Conservation (phyloP, 2,888 invertebrate genomes). For the Epinotia nisella region DNA sequence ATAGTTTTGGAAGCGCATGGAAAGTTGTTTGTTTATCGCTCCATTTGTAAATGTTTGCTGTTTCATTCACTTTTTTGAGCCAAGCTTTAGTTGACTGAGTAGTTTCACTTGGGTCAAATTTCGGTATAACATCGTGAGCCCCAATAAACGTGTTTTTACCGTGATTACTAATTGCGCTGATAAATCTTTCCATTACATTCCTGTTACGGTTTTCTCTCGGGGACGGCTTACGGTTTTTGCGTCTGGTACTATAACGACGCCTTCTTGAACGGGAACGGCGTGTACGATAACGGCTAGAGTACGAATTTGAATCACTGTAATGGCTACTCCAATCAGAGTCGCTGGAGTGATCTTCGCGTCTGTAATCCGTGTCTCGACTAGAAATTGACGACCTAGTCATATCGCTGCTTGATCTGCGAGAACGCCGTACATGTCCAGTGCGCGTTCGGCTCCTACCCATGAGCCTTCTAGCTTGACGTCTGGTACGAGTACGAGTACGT, state of each 20-base stretch:
- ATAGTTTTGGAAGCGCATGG: conserved; percentile 16
- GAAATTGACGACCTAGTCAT: background rate
- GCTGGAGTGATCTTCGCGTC: no score
- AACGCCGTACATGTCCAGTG: background rate
- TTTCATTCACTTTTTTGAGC: conserved; percentile 18
- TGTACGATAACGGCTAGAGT: background rate
- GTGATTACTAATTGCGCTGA: conserved; percentile 1
- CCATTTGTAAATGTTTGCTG: conserved; percentile 16
- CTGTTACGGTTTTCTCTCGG: background rate
- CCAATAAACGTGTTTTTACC: conserved; percentile 4
- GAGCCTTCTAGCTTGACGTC: background rate
- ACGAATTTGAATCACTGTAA: background rate
- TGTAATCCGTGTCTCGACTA: background rate
- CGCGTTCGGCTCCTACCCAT: conserved; percentile 1
- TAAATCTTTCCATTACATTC: conserved; percentile 1
- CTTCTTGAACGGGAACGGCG: background rate
- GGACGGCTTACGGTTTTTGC: background rate
- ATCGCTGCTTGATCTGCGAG: background rate
- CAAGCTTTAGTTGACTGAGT: conserved; percentile 17
- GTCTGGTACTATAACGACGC: background rate
- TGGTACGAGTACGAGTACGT: background rate
- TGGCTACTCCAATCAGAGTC: background rate
- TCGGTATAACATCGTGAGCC: conserved; percentile 15
- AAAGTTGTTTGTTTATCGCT: conserved; percentile 15
- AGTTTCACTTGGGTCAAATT: conserved; percentile 12